These are phyloP conservation scores for Chaetodon trifascialis DNA, from an alignment of 2,113 vertebrate genomes.

Conservation along the genomic window DNA sequence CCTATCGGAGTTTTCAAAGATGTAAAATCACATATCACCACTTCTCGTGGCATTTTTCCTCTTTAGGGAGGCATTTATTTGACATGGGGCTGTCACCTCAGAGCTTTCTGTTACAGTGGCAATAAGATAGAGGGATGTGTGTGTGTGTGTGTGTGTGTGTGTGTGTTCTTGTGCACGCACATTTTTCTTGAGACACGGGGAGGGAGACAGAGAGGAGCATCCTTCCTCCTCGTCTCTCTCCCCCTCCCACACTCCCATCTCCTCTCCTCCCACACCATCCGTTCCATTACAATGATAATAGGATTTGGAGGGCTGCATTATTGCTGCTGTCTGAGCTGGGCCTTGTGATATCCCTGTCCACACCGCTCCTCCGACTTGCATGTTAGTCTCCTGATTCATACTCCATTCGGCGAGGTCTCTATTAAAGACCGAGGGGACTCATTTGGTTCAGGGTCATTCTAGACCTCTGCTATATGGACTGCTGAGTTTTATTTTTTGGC, in stretches of 20 bases:
- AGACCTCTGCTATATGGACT: slow-evolving; percentile 62
- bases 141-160: slow-evolving; percentile 19
- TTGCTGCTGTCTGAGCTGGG: slow-evolving; percentile 74
- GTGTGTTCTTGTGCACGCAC: background rate
- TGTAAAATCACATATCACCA: slow-evolving; percentile 39
- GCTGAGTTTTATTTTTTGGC: slow-evolving; percentile 69
- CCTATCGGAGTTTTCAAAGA: slow-evolving; percentile 42
- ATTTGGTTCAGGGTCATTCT: slow-evolving; percentile 65
- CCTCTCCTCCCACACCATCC: slow-evolving; percentile 71
- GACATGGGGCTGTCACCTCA: slow-evolving; percentile 45
- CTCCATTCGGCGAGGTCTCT: slow-evolving; percentile 46
- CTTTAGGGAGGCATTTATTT: slow-evolving; percentile 58
- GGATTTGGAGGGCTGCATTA: slow-evolving; percentile 80
- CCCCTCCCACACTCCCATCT: slow-evolving; percentile 56
- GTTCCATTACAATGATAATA: slow-evolving; percentile 82
- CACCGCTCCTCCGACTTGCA: slow-evolving; percentile 62
- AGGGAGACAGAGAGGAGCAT: slow-evolving; percentile 33
- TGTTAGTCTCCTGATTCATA: slow-evolving; percentile 76
- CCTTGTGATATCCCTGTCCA: slow-evolving; percentile 68
- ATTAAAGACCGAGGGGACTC: slow-evolving; percentile 70
- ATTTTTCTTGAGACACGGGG: slow-evolving; percentile 39
- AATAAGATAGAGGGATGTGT: slow-evolving; percentile 24
- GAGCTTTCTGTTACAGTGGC: slow-evolving; percentile 41
- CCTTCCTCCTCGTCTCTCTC: slow-evolving; percentile 56
- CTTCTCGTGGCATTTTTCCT: slow-evolving; percentile 39